Evolutionary conservation across 2,888 invertebrate genomes (phyloP).

Genomic region (Dolichomitus sp.): DNA sequence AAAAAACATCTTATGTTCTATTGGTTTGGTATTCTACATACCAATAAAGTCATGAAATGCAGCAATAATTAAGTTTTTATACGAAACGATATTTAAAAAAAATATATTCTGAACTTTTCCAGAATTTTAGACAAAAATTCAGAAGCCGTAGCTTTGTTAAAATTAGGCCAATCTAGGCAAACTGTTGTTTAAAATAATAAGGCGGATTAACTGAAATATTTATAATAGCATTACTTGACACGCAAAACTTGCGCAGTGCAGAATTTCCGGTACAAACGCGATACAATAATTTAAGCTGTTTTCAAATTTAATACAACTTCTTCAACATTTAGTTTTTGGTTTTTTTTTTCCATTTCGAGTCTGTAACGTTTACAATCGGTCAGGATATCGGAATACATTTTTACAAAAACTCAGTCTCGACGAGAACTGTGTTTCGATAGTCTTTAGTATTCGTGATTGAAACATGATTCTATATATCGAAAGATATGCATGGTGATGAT

Average conservation of each 20-base stretch:
- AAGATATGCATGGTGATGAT: constrained; percentile 42
- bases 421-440: constrained; percentile 7
- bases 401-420: constrained; percentile 24
- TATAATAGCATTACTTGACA: constrained; percentile 19
- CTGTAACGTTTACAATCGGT: background rate
- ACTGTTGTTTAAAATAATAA: background rate
- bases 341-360: constrained; percentile 5
- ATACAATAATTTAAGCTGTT: constrained; percentile 14
- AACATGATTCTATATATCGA: constrained; percentile 32
- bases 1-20: background rate
- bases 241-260: background rate
- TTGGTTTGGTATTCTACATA: background rate
- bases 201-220: background rate
- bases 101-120: background rate
- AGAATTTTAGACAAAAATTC: background rate
- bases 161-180: constrained; percentile 12
- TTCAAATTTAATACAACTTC: constrained; percentile 17
- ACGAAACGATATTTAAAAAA: background rate
- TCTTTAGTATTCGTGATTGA: constrained; percentile 6
- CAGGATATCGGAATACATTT: constrained; percentile 9
- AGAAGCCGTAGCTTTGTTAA: background rate
- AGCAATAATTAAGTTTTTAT: background rate
- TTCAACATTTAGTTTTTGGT: background rate
- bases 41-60: background rate
- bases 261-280: constrained; percentile 39